These are phyloP conservation scores for Tetragonula clypearis DNA, from an alignment of 1,140 invertebrate species.

Conservation along the genomic window DNA sequence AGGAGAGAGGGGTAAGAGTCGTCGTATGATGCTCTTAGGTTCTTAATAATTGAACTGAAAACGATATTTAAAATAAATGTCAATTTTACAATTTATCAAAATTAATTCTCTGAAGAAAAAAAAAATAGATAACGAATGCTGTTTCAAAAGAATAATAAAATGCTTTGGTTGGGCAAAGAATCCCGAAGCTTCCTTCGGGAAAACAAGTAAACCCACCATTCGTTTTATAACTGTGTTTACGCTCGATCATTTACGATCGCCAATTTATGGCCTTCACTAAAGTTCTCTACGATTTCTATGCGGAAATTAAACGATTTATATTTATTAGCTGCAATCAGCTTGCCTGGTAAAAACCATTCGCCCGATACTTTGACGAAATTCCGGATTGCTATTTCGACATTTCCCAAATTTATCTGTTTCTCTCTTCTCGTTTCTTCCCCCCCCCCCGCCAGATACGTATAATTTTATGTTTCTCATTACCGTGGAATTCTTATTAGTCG, in stretches of 20 bases:
- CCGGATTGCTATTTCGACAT: background rate
- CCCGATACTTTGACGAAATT: background rate
- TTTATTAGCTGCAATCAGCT: slow-evolving; percentile 5
- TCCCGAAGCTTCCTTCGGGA: too few species aligned
- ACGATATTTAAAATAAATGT: too few species aligned
- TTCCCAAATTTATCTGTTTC: background rate
- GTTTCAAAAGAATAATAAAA: background rate
- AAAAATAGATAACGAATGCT: background rate
- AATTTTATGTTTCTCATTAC: background rate
- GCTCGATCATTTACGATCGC: slow-evolving; percentile 11
- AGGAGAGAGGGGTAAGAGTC: too few species aligned
- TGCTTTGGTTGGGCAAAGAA: background rate
- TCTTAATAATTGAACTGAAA: too few species aligned
- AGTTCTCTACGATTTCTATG: background rate
- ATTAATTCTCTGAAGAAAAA: too few species aligned
- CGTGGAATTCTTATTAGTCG: too few species aligned
- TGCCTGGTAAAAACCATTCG: background rate
- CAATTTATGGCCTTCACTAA: background rate
- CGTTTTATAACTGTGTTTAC: slow-evolving; percentile 1
- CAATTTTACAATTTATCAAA: too few species aligned
- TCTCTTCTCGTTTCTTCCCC: too few species aligned
- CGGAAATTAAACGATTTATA: slow-evolving; percentile 22
- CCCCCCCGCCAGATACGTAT: background rate
- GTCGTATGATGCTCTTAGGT: too few species aligned
- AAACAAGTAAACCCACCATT: background rate